These are phyloP conservation scores for Aplysina aerophoba DNA, from an alignment of 37 sponge, comb jelly and placozoan genomes.

Conservation along the genomic window DNA sequence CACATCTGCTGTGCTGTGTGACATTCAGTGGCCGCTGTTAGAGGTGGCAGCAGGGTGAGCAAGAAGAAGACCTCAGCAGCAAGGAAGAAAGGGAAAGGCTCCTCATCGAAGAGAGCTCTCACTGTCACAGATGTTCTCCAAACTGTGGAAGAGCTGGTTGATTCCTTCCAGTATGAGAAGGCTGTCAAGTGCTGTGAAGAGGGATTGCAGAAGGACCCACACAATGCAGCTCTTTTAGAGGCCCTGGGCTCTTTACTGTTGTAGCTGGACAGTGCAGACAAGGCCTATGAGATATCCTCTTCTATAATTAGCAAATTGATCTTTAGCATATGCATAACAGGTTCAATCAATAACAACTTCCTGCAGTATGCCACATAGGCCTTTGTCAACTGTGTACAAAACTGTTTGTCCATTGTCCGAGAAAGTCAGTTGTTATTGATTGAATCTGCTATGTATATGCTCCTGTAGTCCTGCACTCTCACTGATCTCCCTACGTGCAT, in stretches of 20 bases:
- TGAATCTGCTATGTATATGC: too few species aligned
- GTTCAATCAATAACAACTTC: too few species aligned
- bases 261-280: constrained; percentile 59
- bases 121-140: background rate
- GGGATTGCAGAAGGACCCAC: constrained; percentile 48
- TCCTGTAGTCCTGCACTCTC: too few species aligned
- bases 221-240: constrained; percentile 52
- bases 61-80: background rate
- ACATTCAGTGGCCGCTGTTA: too few species aligned
- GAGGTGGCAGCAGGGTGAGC: background rate
- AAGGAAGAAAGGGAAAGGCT: constrained; percentile 9
- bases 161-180: constrained; percentile 56
- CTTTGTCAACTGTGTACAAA: too few species aligned
- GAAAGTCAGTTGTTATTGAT: too few species aligned
- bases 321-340: too few species aligned
- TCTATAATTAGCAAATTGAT: too few species aligned
- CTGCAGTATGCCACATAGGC: too few species aligned
- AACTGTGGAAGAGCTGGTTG: constrained; percentile 50
- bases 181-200: constrained; percentile 57
- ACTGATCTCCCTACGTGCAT: too few species aligned
- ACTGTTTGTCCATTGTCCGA: too few species aligned
- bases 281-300: constrained; percentile 64
- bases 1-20: too few species aligned
- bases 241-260: constrained; percentile 58
- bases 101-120: background rate